Base-by-base conservation (phyloP, 2,888 invertebrate genomes). In the Psococerastis gibbosa region DNA sequence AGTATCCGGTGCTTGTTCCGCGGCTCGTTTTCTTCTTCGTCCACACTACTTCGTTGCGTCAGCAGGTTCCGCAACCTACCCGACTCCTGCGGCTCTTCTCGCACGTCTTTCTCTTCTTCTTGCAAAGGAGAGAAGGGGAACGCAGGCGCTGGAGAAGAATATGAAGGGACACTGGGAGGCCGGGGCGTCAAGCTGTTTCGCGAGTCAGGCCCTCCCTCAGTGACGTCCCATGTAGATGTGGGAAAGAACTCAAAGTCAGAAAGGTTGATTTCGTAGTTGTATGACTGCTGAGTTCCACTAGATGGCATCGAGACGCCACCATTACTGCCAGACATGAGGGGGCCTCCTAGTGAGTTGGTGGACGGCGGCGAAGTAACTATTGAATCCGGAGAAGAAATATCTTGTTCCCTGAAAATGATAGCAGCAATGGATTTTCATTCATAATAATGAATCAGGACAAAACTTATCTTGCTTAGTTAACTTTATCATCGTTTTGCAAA, bases 91-190 rank as follows among this genome's bases (percentile, higher is more conserved):
- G 55, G 55, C 51, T 49, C 51, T 63, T 63, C 63, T 54, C 59
- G 58, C 56, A 65, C 64, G 55, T 63, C 61, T 27, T 56, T 55
- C 31, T 56, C 59, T 35, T 70, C 69, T 51, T 70, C 69, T 43
- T 67, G 60, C 22, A 77, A 64, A 43, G 78, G 75, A 55, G 72
- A 71, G 60, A 75, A 75, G 46, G 71, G 65, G 60, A 73, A 74
- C 51, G 70, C 56, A 57, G 63, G 54, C 43, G 57, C 60, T 35
- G 54, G 52, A 60, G 67, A 63, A 53, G 62, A 59, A 52, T 62
- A 63, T 48, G 63, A 54, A 43, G 67, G 64, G 49, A 64, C 66
- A 54, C 67, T 66, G 22, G 73, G 70, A 38, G 67, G 63, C 43
- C 67, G 63, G 42, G 75, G 73, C 11, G 52, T 52, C 35, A 70